Percentiles rank a stretch among this genome's conserved stretches.
These are phyloP conservation scores for Rhabditoides inermis DNA, from an alignment of 2,888 invertebrate species.

Conservation along the genomic window DNA sequence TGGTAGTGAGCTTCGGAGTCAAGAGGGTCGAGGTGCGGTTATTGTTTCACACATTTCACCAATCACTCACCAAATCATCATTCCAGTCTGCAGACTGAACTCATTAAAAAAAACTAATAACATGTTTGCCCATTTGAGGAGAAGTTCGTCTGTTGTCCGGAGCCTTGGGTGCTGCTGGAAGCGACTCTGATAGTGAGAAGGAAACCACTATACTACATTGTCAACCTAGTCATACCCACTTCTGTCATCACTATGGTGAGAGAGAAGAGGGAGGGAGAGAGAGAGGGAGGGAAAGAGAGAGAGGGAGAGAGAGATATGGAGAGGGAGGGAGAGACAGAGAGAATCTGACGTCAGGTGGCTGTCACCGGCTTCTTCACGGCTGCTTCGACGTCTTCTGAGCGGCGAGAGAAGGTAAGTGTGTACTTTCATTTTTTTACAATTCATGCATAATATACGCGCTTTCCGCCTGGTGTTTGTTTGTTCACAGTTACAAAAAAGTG, in stretches of 20 bases:
- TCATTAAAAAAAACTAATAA: not conserved
- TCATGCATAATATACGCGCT: too few relatives aligned
- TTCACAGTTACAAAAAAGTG: too few relatives aligned
- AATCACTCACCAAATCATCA: not conserved
- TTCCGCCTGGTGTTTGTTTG: too few relatives aligned
- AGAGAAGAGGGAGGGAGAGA: slow-evolving; percentile 27
- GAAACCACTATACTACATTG: slow-evolving; percentile 47
- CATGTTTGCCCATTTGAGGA: slow-evolving; percentile 24
- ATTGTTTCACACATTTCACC: not conserved
- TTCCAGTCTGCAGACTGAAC: not conserved
- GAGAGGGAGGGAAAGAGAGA: slow-evolving; percentile 41
- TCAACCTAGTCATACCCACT: slow-evolving; percentile 53
- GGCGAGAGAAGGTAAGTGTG: too few relatives aligned
- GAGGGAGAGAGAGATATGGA: slow-evolving; percentile 13
- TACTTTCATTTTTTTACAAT: too few relatives aligned
- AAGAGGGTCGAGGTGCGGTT: slow-evolving; percentile 32
- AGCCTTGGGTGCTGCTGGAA: slow-evolving; percentile 48
- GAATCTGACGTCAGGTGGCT: too few relatives aligned
- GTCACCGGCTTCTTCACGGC: slow-evolving; percentile 54
- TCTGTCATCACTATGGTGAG: slow-evolving; percentile 55
- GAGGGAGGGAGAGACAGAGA: not conserved
- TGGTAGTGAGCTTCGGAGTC: slow-evolving; percentile 44
- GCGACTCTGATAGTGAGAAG: slow-evolving; percentile 45
- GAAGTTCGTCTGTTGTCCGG: slow-evolving; percentile 49
- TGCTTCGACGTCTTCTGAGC: slow-evolving; percentile 54